phyloP scores from a whole-genome alignment of 2,888 invertebrate species.

The Prosapia bicincta region DNA sequence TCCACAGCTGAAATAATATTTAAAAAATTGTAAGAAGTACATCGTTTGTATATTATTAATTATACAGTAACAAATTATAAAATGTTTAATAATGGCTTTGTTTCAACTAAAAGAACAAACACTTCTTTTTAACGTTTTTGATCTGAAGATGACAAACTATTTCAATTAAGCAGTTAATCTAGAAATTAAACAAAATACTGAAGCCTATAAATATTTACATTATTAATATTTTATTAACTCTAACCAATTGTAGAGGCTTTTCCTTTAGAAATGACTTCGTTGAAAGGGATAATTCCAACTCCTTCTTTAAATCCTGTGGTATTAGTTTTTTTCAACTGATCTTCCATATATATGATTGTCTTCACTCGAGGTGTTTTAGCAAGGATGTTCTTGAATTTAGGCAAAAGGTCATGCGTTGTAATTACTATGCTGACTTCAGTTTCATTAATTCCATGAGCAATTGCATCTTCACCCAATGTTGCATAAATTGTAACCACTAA shows the following conservation, averaged over 20 bases:
- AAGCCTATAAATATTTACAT: too few relatives aligned
- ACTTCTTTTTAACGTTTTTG: too few relatives aligned
- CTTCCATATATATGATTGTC: slow-evolving; percentile 83
- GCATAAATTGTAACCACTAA: slow-evolving; percentile 94
- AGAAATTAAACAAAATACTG: too few relatives aligned
- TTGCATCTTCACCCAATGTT: slow-evolving; percentile 94
- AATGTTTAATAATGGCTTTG: too few relatives aligned
- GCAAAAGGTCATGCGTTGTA: slow-evolving; percentile 87
- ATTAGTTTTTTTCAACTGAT: slow-evolving; percentile 73
- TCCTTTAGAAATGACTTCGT: slow-evolving; percentile 62
- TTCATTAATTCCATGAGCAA: slow-evolving; percentile 95
- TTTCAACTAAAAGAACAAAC: too few relatives aligned
- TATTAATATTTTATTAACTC: slow-evolving; percentile 7
- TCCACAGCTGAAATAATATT: too few relatives aligned
- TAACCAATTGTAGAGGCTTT: slow-evolving; percentile 43
- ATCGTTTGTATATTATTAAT: too few relatives aligned
- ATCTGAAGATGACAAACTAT: too few relatives aligned
- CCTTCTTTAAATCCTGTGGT: slow-evolving; percentile 66
- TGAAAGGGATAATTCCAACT: slow-evolving; percentile 70
- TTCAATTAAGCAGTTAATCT: too few relatives aligned
- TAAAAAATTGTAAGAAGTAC: too few relatives aligned
- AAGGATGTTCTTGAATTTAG: slow-evolving; percentile 81
- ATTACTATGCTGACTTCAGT: slow-evolving; percentile 92
- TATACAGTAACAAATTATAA: too few relatives aligned
- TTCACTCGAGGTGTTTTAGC: slow-evolving; percentile 68